Base-by-base conservation (phyloP, 1,140 invertebrate genomes). In the Aphis craccivora region DNA sequence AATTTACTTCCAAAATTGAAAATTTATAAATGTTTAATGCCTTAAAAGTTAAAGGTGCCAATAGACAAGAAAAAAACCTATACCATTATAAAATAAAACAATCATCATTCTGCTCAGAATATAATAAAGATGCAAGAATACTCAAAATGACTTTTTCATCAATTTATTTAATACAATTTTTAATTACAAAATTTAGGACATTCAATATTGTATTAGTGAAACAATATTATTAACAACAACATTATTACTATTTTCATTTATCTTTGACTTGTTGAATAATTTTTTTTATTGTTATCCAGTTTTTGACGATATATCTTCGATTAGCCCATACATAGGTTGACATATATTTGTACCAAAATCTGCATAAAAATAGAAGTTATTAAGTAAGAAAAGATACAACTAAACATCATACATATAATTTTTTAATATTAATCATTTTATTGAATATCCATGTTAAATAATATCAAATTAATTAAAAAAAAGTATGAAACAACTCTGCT, bases 301-400 rank as follows among this genome's bases (percentile, higher is more conserved):
- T 92, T 40, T 30, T 53, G 30, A 84, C 48, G 14, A 92, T 84
- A 84, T 92, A 55, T 40, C 7, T 92, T 84, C 76, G 67, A 83
- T 92, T 92, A 20, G 7, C 48, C 91, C 91, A 92, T 55, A 92
- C 48, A 84, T 92, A 37, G 53, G 51, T 92, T 37, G 91, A 92
- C 45, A 92, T 84, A 37, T 37, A 92, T 40, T 92, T 83, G 20
- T 92, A 83, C 91, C 91, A 92, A 83, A 92, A 92, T n/a, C 91
- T 92, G 9, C 40, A 92, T 7, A 89, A 89, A 30, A 51, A 89
- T 60, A 55, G 0, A 2, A 88, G 4, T 43, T 30, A 43, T 86
- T 0, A 90, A 35, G 0, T 51, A 51, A 90, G 30, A 43, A 91
- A 7, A 43, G 25, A 67, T 9, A 91, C 0, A 30, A 43, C 0